phyloP scores from a whole-genome alignment of 2,113 vertebrate species.

The Toxostoma redivivum region DNA sequence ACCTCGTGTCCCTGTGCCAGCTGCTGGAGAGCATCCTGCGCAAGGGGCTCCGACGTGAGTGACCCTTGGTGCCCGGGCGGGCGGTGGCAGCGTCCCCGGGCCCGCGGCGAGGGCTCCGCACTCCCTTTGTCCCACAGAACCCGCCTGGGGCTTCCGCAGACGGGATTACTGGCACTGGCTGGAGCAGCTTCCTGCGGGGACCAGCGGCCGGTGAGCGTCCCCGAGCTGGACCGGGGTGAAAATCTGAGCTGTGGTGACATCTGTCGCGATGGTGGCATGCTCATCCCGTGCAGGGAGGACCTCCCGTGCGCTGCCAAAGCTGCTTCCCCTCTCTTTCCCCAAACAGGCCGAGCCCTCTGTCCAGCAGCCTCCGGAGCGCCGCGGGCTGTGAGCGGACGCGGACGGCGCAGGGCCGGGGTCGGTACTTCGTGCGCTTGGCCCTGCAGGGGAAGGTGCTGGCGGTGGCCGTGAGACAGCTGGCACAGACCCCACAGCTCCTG shows the following conservation, averaged over 20 bases:
- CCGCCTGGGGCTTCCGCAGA: conserved; percentile 74
- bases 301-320: rapidly evolving
- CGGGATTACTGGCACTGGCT: conserved; percentile 87
- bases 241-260: rapidly evolving
- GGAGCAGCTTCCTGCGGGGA: conserved; percentile 72
- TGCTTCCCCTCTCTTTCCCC: background rate
- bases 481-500: conserved; percentile 64
- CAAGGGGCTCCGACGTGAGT: conserved; percentile 84
- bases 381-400: conserved; percentile 65
- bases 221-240: rapidly evolving
- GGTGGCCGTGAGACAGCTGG: conserved; percentile 69
- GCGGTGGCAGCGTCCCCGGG: background rate
- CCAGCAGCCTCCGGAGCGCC: conserved; percentile 66
- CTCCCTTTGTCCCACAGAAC: conserved; percentile 65
- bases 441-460: conserved; percentile 72
- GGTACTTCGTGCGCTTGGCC: conserved; percentile 71
- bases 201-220: conserved; percentile 68
- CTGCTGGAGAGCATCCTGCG: conserved; percentile 82
- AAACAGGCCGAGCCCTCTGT: conserved; percentile 59
- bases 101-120: rapidly evolving
- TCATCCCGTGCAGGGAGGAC: background rate
- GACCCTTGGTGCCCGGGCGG: rapidly evolving
- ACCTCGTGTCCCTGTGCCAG: conserved; percentile 78
- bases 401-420: conserved; percentile 72
- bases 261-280: rapidly evolving